Percentiles rank a stretch among this genome's conserved stretches.
These are phyloP conservation scores for Morone chrysops DNA, from an alignment of 2,113 vertebrate genomes.

Conservation along the genomic window DNA sequence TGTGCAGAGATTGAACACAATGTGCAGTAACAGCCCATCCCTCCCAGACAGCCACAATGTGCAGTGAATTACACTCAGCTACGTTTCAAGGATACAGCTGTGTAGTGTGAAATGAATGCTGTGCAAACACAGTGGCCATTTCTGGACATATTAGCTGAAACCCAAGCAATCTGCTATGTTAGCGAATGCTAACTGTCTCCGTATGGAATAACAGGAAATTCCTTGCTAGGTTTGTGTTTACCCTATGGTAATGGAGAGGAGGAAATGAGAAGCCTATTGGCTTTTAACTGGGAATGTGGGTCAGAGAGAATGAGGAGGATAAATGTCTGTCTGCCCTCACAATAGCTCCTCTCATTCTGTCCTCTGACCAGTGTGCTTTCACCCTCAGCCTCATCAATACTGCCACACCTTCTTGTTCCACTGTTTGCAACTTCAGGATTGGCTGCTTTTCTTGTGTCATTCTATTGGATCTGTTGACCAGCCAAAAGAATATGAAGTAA, in stretches of 20 bases:
- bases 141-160: constrained; percentile 66
- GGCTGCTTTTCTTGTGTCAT: not conserved
- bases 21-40: not conserved
- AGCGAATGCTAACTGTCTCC: constrained; percentile 68
- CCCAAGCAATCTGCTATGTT: constrained; percentile 57
- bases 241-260: constrained; percentile 64
- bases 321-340: constrained; percentile 40
- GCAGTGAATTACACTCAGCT: constrained; percentile 29
- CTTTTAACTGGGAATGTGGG: constrained; percentile 61
- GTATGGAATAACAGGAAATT: constrained; percentile 82
- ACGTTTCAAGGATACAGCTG: constrained; percentile 65
- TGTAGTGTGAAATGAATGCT: constrained; percentile 59
- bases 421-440: not conserved
- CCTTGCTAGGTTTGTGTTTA: constrained; percentile 76
- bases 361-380: constrained; percentile 12
- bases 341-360: constrained; percentile 16
- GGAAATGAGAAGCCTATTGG: constrained; percentile 69
- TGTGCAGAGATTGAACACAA: not conserved
- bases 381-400: constrained; percentile 28
- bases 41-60: constrained; percentile 40
- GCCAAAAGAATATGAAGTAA: not conserved
- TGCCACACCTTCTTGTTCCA: not conserved
- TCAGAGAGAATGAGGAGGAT: constrained; percentile 46
- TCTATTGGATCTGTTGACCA: not conserved
- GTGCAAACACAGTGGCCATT: constrained; percentile 55